These are phyloP conservation scores for Seira musarum DNA, from an alignment of 2,888 invertebrate species.

Conservation along the genomic window DNA sequence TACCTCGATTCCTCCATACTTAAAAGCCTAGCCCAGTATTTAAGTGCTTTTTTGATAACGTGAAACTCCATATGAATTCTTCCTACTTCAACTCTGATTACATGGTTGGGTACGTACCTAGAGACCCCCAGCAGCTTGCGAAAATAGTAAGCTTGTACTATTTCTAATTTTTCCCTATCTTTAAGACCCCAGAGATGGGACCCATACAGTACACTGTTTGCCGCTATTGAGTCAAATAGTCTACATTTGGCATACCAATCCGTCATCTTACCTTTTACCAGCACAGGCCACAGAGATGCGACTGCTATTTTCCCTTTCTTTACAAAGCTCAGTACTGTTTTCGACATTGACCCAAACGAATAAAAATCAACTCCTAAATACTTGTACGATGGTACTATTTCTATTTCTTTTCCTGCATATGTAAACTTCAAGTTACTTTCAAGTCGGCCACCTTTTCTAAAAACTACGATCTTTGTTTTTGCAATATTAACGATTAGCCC, in stretches of 20 bases:
- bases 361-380: not conserved
- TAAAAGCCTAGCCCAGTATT: not conserved
- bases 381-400: not conserved
- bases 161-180: not conserved
- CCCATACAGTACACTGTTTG: not conserved
- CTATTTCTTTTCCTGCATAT: not conserved
- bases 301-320: not conserved
- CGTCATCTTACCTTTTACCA: not conserved
- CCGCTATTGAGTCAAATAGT: not conserved
- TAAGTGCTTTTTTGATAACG: not conserved
- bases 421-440: not conserved
- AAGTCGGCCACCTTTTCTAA: constrained; percentile 18
- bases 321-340: not conserved
- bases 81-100: not conserved
- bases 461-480: constrained; percentile 23
- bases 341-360: not conserved
- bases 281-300: not conserved
- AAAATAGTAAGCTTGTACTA: not conserved
- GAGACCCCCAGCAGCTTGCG: not conserved
- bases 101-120: not conserved
- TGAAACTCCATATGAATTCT: not conserved
- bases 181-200: not conserved
- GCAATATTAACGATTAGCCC: not conserved
- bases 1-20: not conserved
- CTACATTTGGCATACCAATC: not conserved